Evolutionary conservation across 2,113 vertebrate genomes (phyloP), one percentile per base, ranked within the genome.

Genomic region (Tragulus kanchil): DNA sequence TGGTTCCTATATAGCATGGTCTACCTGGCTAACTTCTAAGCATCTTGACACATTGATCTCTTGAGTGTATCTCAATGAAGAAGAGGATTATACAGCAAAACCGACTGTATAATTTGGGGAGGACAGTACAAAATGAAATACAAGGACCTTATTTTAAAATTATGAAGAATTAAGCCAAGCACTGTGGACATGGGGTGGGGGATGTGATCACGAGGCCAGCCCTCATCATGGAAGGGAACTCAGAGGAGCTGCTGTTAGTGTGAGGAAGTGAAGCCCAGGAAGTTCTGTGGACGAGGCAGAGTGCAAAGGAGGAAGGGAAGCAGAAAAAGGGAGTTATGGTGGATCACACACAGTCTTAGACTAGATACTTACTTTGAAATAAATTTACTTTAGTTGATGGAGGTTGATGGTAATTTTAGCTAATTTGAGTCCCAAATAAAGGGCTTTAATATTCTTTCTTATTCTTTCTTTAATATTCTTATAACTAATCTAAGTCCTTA

Each of bases 401-500:
- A 95, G 28, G 77, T 58, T 14, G 11, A 77, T 78, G 59, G 16
- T 71, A 85, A 71, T 2, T 85, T 15, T 67, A 48, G 12, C 36
- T 94, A 91, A 83, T n/a, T n/a, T 69, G 73, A 59, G 17, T 12
- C 56, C 42, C 61, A 48, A 87, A 88, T 84, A 28, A 91, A 15
- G 26, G 9, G 36, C 36, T 36, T 36, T 36, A 36, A 36, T 36
- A 36, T 54, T 92, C 54, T 96, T 1, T 71, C 52, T 52, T 36
- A 36, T 26, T 59, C 45, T 94, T 90, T 95, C 52, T 83, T 78
- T 28, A 86, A 62, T 36, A 61, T 79, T 85, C 23, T 71, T 54
- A 75, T 61, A 64, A 84, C 56, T 91, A 89, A 88, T 88, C 54
- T 81, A 88, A 96, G 71, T 71, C 45, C 81, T 92, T 88, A 54